Evolutionary conservation across 2,113 vertebrate species (phyloP).

Genomic region (Hemicordylus capensis): DNA sequence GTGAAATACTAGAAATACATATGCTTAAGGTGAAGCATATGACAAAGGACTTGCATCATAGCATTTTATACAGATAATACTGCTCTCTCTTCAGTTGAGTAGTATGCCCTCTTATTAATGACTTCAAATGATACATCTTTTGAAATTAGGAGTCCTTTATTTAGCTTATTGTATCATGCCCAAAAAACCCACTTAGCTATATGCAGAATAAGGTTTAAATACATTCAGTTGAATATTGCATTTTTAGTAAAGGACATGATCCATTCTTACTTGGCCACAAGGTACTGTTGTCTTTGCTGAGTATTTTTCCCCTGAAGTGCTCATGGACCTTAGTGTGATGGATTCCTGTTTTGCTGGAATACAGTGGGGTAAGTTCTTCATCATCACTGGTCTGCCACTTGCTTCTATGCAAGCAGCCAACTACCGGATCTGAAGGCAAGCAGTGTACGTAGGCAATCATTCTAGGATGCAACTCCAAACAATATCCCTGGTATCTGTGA

Average conservation of each 20-base stretch:
- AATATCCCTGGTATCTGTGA: conserved; percentile 70
- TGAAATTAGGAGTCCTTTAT: not conserved
- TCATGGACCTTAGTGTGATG: conserved; percentile 67
- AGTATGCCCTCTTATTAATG: not conserved
- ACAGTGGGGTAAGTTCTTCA: conserved; percentile 72
- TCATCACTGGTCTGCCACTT: conserved; percentile 73
- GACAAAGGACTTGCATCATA: not conserved
- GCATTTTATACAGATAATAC: conserved; percentile 24
- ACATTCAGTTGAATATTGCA: not conserved
- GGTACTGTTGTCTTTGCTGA: conserved; percentile 77
- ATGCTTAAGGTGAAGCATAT: not conserved
- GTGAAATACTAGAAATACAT: conserved; percentile 31
- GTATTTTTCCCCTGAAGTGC: conserved; percentile 77
- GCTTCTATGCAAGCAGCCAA: conserved; percentile 80
- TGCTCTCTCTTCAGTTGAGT: conserved; percentile 13
- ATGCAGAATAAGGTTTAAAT: not conserved
- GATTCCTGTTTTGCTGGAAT: conserved; percentile 81
- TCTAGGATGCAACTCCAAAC: conserved; percentile 65
- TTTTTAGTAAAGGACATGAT: not conserved
- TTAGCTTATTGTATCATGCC: not conserved
- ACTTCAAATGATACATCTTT: not conserved
- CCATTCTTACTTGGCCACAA: conserved; percentile 84
- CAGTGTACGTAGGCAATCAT: conserved; percentile 86
- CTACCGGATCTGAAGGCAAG: conserved; percentile 78
- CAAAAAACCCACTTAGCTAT: not conserved